Evolutionary conservation across 92 coral and sea anemone species (phyloP), one percentile per base, ranked within the genome.

Genomic region (Paramuricea clavata): DNA sequence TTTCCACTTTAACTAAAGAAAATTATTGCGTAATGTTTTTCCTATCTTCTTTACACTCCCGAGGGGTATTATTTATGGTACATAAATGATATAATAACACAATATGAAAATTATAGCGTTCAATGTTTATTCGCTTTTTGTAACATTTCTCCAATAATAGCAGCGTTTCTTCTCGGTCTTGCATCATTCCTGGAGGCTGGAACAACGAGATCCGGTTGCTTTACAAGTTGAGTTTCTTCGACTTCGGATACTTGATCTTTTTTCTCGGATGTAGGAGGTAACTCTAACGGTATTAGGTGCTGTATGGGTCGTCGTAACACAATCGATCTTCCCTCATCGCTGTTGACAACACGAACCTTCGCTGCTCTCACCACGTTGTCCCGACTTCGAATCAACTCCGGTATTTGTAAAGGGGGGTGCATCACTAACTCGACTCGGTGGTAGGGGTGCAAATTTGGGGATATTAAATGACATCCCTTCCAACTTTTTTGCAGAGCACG

Each of bases 401-500:
- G 69, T 61, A 12, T 61, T 25, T 25, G 3, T 31, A 12, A 61
- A 61, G 2, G 69, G 69, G 2, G 69, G 69, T 1, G 30, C 69
- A 61, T 61, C 69, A 61, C 69, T 61, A 25, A 61, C 69, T 9
- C 69, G 69, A 61, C 69, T 61, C 31, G 30, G 32, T 25, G 69
- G 69, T 5, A 61, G 69, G 69, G 35, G 11, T 61, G 69, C 12
- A 15, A 2, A 8, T 61, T 5, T 61, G 12, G 69, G 69, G 35
- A 2, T 61, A 27, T 31, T 31, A 2, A 61, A 61, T 15, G 69
- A 23, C 17, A 8, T 61, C 35, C 69, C 69, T 31, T 61, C 69
- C 31, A 61, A 23, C n/a, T 61, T 61, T n/a, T 27, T 61, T 61
- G 31, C 69, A 61, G 6, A 61, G 2, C 6, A 61, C 69, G n/a